Conservation (phyloP, 1,140 invertebrate species). For the Tenebrio molitor region DNA sequence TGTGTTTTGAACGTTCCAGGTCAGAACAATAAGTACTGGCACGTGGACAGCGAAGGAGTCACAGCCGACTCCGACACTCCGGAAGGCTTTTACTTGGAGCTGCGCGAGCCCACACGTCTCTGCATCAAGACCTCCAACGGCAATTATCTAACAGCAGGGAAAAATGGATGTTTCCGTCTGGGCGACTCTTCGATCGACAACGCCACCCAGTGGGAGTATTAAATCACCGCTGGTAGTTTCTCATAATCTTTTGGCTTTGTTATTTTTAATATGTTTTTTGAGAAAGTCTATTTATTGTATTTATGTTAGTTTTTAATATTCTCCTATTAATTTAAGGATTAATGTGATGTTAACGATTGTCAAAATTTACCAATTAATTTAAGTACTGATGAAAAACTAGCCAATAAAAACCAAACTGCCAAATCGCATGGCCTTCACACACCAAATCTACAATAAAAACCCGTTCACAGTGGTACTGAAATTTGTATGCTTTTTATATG, state of each 20-base stretch:
- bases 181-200: conserved; percentile 82
- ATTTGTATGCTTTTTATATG: conserved; percentile 23
- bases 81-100: conserved; percentile 93
- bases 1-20: no score
- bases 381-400: conserved; percentile 26
- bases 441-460: conserved; percentile 15
- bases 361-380: conserved; percentile 12
- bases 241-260: conserved; percentile 24
- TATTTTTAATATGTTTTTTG: background rate
- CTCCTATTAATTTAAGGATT: conserved; percentile 37
- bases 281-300: conserved; percentile 31
- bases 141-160: conserved; percentile 90
- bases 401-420: conserved; percentile 37
- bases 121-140: conserved; percentile 87
- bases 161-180: conserved; percentile 93
- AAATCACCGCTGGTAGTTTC: conserved; percentile 65
- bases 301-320: conserved; percentile 32
- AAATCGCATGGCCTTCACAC: conserved; percentile 40
- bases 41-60: conserved; percentile 88
- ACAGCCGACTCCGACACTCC: conserved; percentile 87
- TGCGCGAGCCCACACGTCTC: conserved; percentile 91
- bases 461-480: conserved; percentile 5
- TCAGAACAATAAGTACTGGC: conserved; percentile 95
- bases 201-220: conserved; percentile 96
- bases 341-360: conserved; percentile 41